Percentiles rank a stretch among this genome's conserved stretches.
phyloP scores from a whole-genome alignment of 2,113 vertebrate genomes.

The Hemibagrus wyckioides region DNA sequence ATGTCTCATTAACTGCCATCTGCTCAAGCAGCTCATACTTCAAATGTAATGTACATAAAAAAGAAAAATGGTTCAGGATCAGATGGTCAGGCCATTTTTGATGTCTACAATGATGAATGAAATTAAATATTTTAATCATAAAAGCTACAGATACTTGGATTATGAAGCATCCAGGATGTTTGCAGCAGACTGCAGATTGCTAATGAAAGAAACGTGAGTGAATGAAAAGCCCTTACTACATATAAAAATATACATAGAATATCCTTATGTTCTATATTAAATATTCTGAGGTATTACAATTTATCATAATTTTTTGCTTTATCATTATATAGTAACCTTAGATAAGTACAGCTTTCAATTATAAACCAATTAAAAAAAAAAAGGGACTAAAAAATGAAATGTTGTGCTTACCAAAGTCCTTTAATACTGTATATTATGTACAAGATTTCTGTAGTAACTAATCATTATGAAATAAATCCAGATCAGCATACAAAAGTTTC shows the following conservation, averaged over 20 bases:
- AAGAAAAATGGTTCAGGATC: neutral
- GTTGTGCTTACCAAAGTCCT: neutral
- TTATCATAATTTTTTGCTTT: neutral
- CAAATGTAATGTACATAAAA: too few species aligned
- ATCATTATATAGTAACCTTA: neutral
- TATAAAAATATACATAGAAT: neutral
- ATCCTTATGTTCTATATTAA: neutral
- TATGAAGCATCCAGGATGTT: too few species aligned
- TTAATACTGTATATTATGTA: neutral
- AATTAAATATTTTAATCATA: too few species aligned
- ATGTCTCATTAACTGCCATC: neutral
- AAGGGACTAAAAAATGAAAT: neutral
- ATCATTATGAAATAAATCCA: conserved; percentile 4
- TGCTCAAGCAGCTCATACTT: neutral
- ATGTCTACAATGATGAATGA: neutral
- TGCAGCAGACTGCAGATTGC: neutral
- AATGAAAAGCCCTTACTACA: neutral
- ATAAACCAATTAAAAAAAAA: neutral
- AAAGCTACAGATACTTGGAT: too few species aligned
- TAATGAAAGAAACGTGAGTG: neutral
- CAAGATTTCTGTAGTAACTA: neutral
- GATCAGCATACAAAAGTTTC: neutral
- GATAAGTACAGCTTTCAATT: neutral
- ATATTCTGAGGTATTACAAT: too few species aligned
- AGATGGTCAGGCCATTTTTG: neutral